Percentiles rank a stretch among this genome's conserved stretches.
Evolutionary conservation across 2,113 vertebrate genomes (phyloP).

Genomic region (Mastomys coucha): DNA sequence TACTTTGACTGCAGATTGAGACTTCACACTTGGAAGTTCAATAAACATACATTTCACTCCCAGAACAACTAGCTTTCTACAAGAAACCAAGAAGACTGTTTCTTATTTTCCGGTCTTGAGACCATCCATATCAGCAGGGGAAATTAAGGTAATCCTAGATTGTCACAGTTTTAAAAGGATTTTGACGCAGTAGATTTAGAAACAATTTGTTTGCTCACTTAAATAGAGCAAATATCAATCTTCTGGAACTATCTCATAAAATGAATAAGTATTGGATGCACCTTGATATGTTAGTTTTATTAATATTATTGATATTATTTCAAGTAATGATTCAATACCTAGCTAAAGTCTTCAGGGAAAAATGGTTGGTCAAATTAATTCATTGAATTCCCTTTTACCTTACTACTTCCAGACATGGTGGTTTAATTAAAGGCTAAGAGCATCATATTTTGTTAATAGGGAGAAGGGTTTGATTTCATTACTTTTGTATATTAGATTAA

Average conservation of each 20-base stretch:
- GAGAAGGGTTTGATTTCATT: constrained; percentile 58
- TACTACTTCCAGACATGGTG: constrained; percentile 51
- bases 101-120: constrained; percentile 72
- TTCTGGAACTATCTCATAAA: constrained; percentile 62
- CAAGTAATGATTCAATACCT: constrained; percentile 62
- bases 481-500: constrained; percentile 10
- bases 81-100: constrained; percentile 68
- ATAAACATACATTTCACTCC: constrained; percentile 70
- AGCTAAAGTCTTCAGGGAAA: constrained; percentile 36
- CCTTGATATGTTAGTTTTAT: constrained; percentile 57
- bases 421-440: constrained; percentile 67
- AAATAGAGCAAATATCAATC: constrained; percentile 33
- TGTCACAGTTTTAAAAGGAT: constrained; percentile 46
- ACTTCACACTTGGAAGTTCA: constrained; percentile 37
- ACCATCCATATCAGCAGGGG: constrained; percentile 61
- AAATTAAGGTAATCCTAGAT: constrained; percentile 49
- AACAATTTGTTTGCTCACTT: constrained; percentile 63
- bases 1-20: constrained; percentile 74
- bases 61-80: constrained; percentile 78
- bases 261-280: constrained; percentile 43
- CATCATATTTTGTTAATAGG: constrained; percentile 55
- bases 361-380: constrained; percentile 65
- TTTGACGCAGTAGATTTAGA: constrained; percentile 25
- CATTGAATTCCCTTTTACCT: constrained; percentile 62
- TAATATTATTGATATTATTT: constrained; percentile 66